Evolutionary conservation across 2,113 vertebrate genomes (phyloP).

Genomic region (Gallinago jamesoni): DNA sequence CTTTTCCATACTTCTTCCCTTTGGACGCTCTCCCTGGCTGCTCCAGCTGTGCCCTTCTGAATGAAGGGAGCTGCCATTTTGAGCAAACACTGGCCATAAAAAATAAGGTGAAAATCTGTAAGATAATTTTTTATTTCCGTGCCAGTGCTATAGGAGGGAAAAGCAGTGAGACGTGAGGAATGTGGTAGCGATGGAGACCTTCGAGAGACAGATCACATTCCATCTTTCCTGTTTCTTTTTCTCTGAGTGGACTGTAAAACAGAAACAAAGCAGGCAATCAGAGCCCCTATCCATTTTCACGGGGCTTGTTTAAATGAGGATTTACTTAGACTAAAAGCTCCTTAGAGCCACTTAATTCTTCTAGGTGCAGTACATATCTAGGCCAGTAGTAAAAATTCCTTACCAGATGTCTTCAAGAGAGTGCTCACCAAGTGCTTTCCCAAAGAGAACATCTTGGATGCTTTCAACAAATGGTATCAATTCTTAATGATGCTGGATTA

Average conservation of each 20-base stretch:
- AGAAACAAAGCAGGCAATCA: background rate
- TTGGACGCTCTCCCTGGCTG: background rate
- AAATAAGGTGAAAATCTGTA: background rate
- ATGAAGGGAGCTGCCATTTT: background rate
- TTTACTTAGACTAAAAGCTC: constrained; percentile 37
- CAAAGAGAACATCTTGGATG: background rate
- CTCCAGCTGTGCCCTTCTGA: background rate
- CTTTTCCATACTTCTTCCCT: background rate
- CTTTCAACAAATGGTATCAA: background rate
- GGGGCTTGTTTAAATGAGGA: constrained; percentile 44
- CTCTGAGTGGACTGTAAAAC: background rate
- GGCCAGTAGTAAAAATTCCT: constrained; percentile 29
- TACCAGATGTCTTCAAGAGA: background rate
- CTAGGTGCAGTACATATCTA: constrained; percentile 23
- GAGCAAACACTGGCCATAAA: background rate
- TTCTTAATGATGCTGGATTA: background rate
- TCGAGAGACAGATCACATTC: background rate
- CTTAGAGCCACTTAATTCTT: constrained; percentile 36
- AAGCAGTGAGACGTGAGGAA: background rate
- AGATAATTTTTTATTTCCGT: background rate
- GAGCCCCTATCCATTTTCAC: constrained; percentile 11
- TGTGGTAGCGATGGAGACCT: background rate
- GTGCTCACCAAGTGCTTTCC: background rate
- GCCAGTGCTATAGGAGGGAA: background rate
- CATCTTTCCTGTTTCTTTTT: background rate